phyloP scores from a whole-genome alignment of 2,797 vertebrate species.

The Acomys russatus region DNA sequence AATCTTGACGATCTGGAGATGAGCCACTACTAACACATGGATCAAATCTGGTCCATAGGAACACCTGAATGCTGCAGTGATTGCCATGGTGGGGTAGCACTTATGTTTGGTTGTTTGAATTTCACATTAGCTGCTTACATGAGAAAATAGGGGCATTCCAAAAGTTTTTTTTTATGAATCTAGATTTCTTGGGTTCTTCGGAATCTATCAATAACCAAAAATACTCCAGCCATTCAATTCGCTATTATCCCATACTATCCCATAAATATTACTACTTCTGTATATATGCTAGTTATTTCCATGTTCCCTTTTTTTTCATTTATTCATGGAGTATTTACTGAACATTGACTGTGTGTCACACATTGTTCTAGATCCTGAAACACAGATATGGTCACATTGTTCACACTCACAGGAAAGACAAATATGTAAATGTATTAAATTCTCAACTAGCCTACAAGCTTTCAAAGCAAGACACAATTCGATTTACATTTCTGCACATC shows the following conservation, averaged over 20 bases:
- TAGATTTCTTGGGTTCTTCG: not conserved
- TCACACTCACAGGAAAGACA: not conserved
- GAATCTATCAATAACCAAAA: not conserved
- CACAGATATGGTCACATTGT: not conserved
- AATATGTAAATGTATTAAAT: not conserved
- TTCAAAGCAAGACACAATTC: not conserved
- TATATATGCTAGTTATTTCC: not conserved
- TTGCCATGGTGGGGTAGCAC: not conserved
- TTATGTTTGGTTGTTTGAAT: not conserved
- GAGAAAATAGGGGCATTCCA: not conserved
- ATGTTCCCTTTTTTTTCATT: not conserved
- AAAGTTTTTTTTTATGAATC: not conserved
- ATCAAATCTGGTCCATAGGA: constrained; percentile 18
- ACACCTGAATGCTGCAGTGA: not conserved
- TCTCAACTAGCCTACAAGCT: not conserved
- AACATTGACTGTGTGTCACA: not conserved
- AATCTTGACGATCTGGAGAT: not conserved
- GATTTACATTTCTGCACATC: not conserved
- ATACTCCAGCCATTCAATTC: not conserved
- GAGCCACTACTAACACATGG: not conserved
- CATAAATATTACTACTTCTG: not conserved
- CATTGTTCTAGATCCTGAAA: not conserved
- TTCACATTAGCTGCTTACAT: not conserved
- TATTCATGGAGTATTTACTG: not conserved
- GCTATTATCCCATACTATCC: not conserved